These are phyloP conservation scores for Tetragonula carbonaria DNA, from an alignment of 2,888 invertebrate genomes.

Conservation along the genomic window DNA sequence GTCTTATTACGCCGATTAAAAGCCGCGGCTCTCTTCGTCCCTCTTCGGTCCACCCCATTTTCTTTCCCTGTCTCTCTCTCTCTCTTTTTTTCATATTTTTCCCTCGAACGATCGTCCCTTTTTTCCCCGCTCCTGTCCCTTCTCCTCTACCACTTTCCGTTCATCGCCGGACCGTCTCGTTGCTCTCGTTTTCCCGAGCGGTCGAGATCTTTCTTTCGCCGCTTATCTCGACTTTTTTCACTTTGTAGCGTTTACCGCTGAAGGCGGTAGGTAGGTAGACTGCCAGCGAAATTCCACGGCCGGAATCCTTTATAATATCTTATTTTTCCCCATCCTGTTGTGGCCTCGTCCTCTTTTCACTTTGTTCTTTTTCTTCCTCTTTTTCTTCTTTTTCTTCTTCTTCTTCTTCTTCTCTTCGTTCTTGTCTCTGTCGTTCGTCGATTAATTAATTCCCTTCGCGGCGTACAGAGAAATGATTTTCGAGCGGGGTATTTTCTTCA, in stretches of 20 bases:
- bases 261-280: conserved; percentile 44
- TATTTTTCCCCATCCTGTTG: conserved; percentile 22
- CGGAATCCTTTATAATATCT: conserved; percentile 32
- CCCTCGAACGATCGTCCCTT: background rate
- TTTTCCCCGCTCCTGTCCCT: background rate
- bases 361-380: background rate
- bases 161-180: background rate
- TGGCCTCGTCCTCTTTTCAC: background rate
- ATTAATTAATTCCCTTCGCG: conserved; percentile 26
- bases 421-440: background rate
- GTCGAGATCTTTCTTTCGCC: conserved; percentile 45
- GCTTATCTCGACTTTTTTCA: conserved; percentile 53
- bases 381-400: too few species aligned
- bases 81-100: background rate
- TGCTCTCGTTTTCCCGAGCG: background rate
- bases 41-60: background rate
- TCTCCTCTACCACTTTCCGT: background rate
- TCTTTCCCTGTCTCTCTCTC: too few species aligned
- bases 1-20: conserved; percentile 69
- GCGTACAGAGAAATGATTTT: too few species aligned
- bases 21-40: conserved; percentile 14
- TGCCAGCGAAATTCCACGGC: conserved; percentile 23
- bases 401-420: too few species aligned
- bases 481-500: too few species aligned
- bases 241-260: conserved; percentile 35